These are phyloP conservation scores for Corydoras sp. DNA, from an alignment of 2,113 vertebrate species.

Conservation along the genomic window DNA sequence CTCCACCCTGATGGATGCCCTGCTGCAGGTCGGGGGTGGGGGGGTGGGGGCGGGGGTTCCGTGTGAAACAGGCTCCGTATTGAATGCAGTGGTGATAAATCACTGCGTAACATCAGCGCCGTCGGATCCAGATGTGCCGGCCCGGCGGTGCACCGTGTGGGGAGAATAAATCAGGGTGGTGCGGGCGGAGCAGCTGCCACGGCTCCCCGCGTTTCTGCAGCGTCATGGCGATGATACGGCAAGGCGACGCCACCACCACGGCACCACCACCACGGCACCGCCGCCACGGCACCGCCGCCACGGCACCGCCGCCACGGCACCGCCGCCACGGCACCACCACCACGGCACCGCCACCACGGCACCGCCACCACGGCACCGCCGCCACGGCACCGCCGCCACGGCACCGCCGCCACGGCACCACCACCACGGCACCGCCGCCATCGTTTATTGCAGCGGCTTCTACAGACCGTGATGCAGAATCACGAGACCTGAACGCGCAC, in stretches of 20 bases:
- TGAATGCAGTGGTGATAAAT: not conserved
- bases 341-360: too few species aligned
- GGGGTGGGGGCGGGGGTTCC: too few species aligned
- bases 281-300: not conserved
- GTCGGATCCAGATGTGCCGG: not conserved
- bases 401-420: too few species aligned
- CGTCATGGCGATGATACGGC: too few species aligned
- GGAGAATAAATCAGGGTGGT: conserved; percentile 9
- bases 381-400: too few species aligned
- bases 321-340: not conserved
- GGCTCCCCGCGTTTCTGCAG: conserved; percentile 10
- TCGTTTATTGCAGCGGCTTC: not conserved
- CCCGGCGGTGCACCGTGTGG: conserved; percentile 3
- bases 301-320: too few species aligned
- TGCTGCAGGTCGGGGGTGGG: too few species aligned
- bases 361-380: not conserved
- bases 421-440: not conserved
- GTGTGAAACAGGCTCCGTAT: too few species aligned
- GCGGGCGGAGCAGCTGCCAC: not conserved
- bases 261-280: too few species aligned
- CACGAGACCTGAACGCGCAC: too few species aligned
- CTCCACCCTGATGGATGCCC: too few species aligned
- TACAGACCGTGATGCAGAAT: not conserved
- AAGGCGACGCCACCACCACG: not conserved
- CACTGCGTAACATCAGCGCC: not conserved